Evolutionary conservation across 2,113 vertebrate genomes (phyloP), one percentile per base, ranked within the genome.

Genomic region (Megaceryle torquata): DNA sequence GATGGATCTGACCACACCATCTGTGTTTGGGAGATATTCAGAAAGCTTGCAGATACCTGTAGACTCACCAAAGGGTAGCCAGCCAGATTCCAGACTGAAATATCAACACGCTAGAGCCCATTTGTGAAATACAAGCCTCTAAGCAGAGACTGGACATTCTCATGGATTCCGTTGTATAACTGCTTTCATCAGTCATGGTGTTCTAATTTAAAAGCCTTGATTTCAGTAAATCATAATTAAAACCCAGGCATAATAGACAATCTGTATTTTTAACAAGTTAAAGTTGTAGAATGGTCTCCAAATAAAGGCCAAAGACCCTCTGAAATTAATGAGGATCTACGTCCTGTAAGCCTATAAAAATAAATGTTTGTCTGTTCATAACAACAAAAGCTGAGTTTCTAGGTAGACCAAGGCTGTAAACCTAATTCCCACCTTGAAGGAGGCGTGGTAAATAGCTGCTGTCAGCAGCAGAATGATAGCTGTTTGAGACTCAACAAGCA

Each of bases 341-440:
- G 72, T 16, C 14, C 12, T 65, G 29, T 8, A 72, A 53, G 11
- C 5, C 17, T 41, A 41, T 33, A 13, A 80, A 77, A 87, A 33
- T 7, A 60, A n/a, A 37, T 2, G 0, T 13, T 71, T 4, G 1
- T 43, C 26, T 50, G 48, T 78, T 50, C 37, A 60, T 0, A 2
- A 46, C 28, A 63, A 35, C 50, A 71, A 43, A 80, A 88, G 53
- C 46, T 67, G 60, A 14, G 50, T 51, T 51, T 26, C 50, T 51
- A 57, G 19, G 22, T 76, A 85, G 54, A 63, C 7, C 26, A 43
- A 77, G 29, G 29, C 28, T 51, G 11, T 25, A 80, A 74, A 51
- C 4, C 13, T 43, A 35, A 81, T 65, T 77, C 26, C 35, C 54
- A 77, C 16, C 33, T 33, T 48, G 44, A 51, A 70, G 41, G 33